Evolutionary conservation across 2,797 vertebrate species (phyloP).

Genomic region (Eutrigla gurnardus): DNA sequence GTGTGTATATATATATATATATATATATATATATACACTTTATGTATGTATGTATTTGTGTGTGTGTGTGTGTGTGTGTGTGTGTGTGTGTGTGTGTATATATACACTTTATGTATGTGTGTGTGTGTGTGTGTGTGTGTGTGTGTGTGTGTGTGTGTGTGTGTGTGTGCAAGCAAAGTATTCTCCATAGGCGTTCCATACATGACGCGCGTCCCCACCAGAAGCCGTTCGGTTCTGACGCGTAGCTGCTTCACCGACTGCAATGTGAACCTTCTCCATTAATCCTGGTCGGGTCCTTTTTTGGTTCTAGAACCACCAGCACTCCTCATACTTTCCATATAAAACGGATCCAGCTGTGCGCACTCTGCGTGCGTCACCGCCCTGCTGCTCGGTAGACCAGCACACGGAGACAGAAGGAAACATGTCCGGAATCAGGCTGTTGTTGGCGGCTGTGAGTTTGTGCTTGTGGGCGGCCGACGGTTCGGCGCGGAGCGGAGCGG

Average conservation of each 20-base stretch:
- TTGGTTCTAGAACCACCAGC: conserved; percentile 3
- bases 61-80: no score
- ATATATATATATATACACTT: no score
- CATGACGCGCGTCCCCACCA: not conserved
- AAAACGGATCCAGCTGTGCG: conserved; percentile 71
- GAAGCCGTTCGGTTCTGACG: not conserved
- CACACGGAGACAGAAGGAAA: conserved; percentile 26
- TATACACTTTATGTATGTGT: no score
- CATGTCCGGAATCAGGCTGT: conserved; percentile 60
- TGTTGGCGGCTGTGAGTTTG: conserved; percentile 60
- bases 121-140: no score
- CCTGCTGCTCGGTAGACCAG: conserved; percentile 10
- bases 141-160: no score
- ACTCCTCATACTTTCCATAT: conserved; percentile 79
- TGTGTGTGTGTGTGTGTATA: no score
- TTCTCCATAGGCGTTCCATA: no score
- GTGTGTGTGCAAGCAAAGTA: no score
- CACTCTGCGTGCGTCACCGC: conserved; percentile 59
- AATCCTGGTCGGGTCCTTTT: conserved; percentile 25
- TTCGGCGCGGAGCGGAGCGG: conserved; percentile 11
- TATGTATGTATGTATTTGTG: no score
- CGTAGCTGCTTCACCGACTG: conserved; percentile 1
- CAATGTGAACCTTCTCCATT: conserved; percentile 36
- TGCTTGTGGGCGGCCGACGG: conserved; percentile 53
- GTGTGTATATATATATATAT: no score